A percentile compares a stretch with the other conserved stretches of the same genome.
These are phyloP conservation scores for Bubo bubo DNA, from an alignment of 2,113 vertebrate genomes.

Conservation along the genomic window DNA sequence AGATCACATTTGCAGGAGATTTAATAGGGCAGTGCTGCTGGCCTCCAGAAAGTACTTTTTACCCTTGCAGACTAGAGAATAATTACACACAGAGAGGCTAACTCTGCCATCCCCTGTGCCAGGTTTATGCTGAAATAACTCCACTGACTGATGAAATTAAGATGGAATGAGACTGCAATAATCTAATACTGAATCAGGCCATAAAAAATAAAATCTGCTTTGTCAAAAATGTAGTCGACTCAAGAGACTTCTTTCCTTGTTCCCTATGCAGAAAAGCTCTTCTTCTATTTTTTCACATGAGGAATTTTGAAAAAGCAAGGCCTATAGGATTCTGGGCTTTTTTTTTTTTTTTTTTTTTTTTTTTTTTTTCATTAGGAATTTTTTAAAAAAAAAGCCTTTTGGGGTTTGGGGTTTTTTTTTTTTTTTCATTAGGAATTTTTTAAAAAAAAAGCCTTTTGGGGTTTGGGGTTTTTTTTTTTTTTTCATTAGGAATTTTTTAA, in stretches of 20 bases:
- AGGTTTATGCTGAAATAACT: neutral
- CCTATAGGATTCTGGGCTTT: neutral
- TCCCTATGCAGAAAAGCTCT: neutral
- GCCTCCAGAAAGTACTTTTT: neutral
- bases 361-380: too few species aligned
- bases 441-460: too few species aligned
- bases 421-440: too few species aligned
- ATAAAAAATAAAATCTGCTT: neutral
- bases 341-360: neutral
- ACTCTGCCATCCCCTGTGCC: neutral
- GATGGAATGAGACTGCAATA: neutral
- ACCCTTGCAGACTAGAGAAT: neutral
- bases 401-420: too few species aligned
- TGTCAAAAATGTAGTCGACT: neutral
- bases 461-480: too few species aligned
- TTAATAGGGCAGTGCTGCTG: neutral
- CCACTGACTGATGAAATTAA: conserved; percentile 5
- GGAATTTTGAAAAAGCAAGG: neutral
- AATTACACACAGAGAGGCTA: neutral
- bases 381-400: too few species aligned
- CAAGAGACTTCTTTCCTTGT: neutral
- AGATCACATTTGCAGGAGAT: neutral
- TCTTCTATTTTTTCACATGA: neutral
- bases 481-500: too few species aligned
- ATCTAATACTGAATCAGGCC: neutral